phyloP scores from a whole-genome alignment of 2,113 vertebrate genomes.

The Colinus virginianus region DNA sequence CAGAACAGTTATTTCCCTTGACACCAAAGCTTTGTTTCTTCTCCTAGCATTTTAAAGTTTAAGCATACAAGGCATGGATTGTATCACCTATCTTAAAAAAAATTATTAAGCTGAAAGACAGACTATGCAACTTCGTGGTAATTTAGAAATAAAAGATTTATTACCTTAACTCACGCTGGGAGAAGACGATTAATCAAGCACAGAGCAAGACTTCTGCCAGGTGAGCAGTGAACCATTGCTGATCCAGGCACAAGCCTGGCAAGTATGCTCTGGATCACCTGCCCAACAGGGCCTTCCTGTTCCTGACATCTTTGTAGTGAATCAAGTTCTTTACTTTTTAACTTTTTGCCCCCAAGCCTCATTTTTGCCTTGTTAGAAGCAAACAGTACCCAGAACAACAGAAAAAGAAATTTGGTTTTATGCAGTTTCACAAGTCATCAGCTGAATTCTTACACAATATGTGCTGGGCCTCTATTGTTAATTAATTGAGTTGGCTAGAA shows the following conservation, averaged over 20 bases:
- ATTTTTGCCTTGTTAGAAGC: neutral
- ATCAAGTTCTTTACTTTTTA: constrained; percentile 25
- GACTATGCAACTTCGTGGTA: neutral
- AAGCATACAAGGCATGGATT: neutral
- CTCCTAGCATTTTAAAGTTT: neutral
- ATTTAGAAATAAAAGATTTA: constrained; percentile 32
- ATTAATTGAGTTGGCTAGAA: neutral
- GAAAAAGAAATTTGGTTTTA: neutral
- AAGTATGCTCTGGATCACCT: neutral
- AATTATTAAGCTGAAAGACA: neutral
- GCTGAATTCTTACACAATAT: neutral
- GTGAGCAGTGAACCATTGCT: neutral
- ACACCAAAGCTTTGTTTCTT: neutral
- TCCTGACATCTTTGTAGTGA: neutral
- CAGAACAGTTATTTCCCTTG: neutral
- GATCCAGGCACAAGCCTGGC: neutral
- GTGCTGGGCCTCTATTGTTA: neutral
- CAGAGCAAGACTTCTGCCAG: constrained; percentile 11
- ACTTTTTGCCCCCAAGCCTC: neutral
- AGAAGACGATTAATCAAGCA: constrained; percentile 34
- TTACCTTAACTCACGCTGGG: constrained; percentile 12
- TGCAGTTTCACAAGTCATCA: neutral
- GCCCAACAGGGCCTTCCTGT: neutral
- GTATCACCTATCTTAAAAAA: neutral
- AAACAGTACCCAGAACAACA: neutral